These are phyloP conservation scores for Drosophila setosimentum DNA, from an alignment of 2,888 invertebrate genomes.

Conservation along the genomic window DNA sequence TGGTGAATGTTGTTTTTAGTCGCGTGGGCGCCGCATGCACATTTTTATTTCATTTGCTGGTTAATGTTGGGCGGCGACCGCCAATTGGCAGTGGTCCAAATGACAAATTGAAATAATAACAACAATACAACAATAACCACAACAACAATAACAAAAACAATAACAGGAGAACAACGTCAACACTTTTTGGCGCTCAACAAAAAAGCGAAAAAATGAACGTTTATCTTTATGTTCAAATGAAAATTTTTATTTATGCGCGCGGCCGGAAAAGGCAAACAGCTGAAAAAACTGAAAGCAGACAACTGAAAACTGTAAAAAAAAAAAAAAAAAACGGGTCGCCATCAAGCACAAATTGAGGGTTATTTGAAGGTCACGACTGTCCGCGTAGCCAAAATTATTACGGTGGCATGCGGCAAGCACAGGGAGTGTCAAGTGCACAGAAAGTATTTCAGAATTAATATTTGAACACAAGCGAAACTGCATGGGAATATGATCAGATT, in stretches of 20 bases:
- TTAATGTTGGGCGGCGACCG: constrained; percentile 64
- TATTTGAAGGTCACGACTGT: constrained; percentile 72
- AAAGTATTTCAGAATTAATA: constrained; percentile 10
- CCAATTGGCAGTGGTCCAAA: constrained; percentile 72
- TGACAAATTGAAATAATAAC: constrained; percentile 79
- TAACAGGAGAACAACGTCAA: constrained; percentile 33
- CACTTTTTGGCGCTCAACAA: constrained; percentile 48
- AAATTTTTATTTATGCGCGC: constrained; percentile 78
- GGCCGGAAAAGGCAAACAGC: constrained; percentile 66
- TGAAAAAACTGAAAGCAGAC: constrained; percentile 47
- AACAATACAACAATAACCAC: constrained; percentile 43
- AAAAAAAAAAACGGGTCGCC: constrained; percentile 45
- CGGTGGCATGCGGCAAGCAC: constrained; percentile 8
- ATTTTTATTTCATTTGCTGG: constrained; percentile 65
- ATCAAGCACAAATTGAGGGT: constrained; percentile 60
- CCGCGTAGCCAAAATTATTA: constrained; percentile 20
- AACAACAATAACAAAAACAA: constrained; percentile 27
- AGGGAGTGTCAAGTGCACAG: constrained; percentile 24
- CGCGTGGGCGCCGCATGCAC: constrained; percentile 55
- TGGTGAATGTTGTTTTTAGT: constrained; percentile 23
- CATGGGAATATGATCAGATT: neutral
- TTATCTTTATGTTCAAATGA: constrained; percentile 79
- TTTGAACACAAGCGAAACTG: neutral
- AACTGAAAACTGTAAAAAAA: constrained; percentile 48
- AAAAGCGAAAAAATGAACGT: constrained; percentile 58